These are phyloP conservation scores for Drosophila arawakana DNA, from an alignment of 1,140 invertebrate genomes.

Conservation along the genomic window DNA sequence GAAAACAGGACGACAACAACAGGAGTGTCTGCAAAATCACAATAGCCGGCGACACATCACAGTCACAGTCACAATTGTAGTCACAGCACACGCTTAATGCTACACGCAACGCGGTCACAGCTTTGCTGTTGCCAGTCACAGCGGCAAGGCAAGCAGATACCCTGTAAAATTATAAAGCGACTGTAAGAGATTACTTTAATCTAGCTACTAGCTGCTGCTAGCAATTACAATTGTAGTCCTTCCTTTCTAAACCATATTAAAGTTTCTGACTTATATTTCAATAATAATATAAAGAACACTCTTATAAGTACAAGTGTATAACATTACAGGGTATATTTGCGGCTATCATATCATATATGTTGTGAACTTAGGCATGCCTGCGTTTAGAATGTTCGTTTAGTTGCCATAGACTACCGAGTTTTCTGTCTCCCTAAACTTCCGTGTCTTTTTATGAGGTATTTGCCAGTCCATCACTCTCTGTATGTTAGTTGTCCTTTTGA, in stretches of 20 bases:
- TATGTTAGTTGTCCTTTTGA: slow-evolving; percentile 26
- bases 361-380: no score
- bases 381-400: no score
- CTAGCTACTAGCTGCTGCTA: no score
- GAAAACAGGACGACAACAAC: background rate
- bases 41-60: slow-evolving; percentile 20
- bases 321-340: no score
- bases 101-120: slow-evolving; percentile 8
- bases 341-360: no score
- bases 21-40: slow-evolving; percentile 30
- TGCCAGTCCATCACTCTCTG: background rate
- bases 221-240: no score
- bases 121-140: background rate
- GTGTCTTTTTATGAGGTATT: background rate
- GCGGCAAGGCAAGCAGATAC: background rate
- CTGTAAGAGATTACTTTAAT: background rate
- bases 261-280: no score
- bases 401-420: background rate
- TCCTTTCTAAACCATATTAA: no score
- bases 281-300: no score
- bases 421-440: no score
- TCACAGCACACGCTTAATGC: no score
- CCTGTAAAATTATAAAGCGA: background rate
- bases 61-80: background rate
- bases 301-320: no score